Evolutionary conservation across 2,113 vertebrate genomes (phyloP).

Genomic region (Mus pahari): DNA sequence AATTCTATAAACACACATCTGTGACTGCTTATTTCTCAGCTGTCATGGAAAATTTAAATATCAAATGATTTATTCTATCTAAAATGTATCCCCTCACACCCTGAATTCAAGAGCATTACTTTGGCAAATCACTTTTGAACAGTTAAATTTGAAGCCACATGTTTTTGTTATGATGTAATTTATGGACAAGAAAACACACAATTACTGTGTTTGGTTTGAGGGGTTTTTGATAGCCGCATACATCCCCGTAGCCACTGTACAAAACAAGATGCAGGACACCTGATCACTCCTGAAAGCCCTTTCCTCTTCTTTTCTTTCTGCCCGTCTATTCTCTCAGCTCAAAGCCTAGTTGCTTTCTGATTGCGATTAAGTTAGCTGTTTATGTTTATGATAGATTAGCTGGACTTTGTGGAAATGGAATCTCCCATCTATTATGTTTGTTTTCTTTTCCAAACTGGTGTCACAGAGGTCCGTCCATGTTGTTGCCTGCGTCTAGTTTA

Average conservation of each 20-base stretch:
- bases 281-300: neutral
- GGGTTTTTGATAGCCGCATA: neutral
- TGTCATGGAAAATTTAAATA: slow-evolving; percentile 55
- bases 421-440: neutral
- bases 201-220: neutral
- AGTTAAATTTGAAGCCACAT: slow-evolving; percentile 30
- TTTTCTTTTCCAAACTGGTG: slow-evolving; percentile 36
- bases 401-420: neutral
- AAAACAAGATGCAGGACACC: neutral
- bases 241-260: neutral
- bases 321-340: neutral
- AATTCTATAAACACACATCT: slow-evolving; percentile 29
- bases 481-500: neutral
- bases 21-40: slow-evolving; percentile 16
- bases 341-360: neutral
- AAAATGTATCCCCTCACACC: neutral
- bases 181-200: neutral
- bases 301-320: neutral
- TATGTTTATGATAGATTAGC: neutral
- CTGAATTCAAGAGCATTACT: slow-evolving; percentile 13
- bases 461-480: neutral
- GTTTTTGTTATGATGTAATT: slow-evolving; percentile 43
- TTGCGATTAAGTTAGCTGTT: neutral
- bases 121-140: slow-evolving; percentile 6
- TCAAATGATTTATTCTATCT: slow-evolving; percentile 26